Base-by-base conservation (phyloP, 1,140 invertebrate species). In the Gonioctena quinquepunctata region DNA sequence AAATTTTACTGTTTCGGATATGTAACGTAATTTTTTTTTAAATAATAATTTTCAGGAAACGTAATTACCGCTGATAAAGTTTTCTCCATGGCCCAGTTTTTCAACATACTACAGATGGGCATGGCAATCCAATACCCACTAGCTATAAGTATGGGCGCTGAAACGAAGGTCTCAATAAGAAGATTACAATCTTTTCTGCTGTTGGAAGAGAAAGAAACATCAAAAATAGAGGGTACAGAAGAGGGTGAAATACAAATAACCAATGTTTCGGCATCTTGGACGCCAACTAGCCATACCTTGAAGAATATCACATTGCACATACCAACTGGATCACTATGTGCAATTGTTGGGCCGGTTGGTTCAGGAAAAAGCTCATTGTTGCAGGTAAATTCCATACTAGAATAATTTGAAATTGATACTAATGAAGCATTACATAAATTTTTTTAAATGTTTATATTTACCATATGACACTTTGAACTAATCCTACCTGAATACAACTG, bases 331-430 rank as follows among this genome's bases (percentile, higher is more conserved):
- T 87, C 91, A 74, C 79, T 95, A 1, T 88, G 91, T 65, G 90
- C 90, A 0, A 84, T 96, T 1, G 89, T 94, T 48, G 94, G 94
- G 54, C 85, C 91, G 33, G 92, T 95, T 23, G 93, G 93, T 28
- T 85, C 90, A 65, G 93, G 93, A 76, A 95, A 94, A 90, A 91
- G 89, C 70, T 92, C 93, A 0, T 80, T 95, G 1, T 82, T 95
- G n/a, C 90, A 93, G 85, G 71, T 72, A 18, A 27, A 13, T 81
- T 19, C 7, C 11, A 16, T 22, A 3, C 21, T 18, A 54, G 11
- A 13, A 42, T 42, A 13, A 13, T 42, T n/a, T n/a, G n/a, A n/a
- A n/a, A n/a, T n/a, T n/a, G n/a, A n/a, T n/a, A n/a, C n/a, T n/a
- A n/a, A n/a, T n/a, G n/a, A n/a, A n/a, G n/a, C n/a, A n/a, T n/a